Percentiles rank a stretch among this genome's conserved stretches.
These are phyloP conservation scores for Siniperca knerii DNA, from an alignment of 2,113 vertebrate species.

Conservation along the genomic window DNA sequence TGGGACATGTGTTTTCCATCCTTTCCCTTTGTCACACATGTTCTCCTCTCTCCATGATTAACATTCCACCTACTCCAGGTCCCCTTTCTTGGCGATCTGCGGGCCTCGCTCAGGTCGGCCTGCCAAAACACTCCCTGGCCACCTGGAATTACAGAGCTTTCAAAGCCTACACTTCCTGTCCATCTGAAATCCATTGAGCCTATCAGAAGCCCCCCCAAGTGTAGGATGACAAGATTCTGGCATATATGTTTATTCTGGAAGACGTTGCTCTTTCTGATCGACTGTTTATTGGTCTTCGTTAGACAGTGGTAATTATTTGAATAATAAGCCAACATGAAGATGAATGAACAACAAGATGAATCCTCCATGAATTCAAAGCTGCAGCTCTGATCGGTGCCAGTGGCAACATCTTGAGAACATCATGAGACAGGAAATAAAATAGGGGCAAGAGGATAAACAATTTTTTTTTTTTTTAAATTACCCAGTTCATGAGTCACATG, in stretches of 20 bases:
- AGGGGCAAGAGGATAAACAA: constrained; percentile 36
- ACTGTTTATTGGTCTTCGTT: constrained; percentile 74
- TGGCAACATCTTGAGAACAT: constrained; percentile 65
- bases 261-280: constrained; percentile 61
- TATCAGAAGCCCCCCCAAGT: constrained; percentile 68
- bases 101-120: constrained; percentile 67
- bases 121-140: constrained; percentile 82
- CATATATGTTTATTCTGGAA: constrained; percentile 71
- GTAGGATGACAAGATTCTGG: constrained; percentile 68
- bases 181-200: constrained; percentile 85
- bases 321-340: constrained; percentile 57
- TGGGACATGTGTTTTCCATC: constrained; percentile 88
- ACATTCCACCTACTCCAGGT: constrained; percentile 80
- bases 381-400: constrained; percentile 54
- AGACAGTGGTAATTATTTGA: constrained; percentile 75
- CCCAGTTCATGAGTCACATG: constrained; percentile 44
- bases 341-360: constrained; percentile 28
- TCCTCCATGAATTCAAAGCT: constrained; percentile 36
- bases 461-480: constrained; percentile 13
- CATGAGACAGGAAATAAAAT: constrained; percentile 57
- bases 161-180: constrained; percentile 79
- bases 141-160: constrained; percentile 78
- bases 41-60: constrained; percentile 79
- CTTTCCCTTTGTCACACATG: constrained; percentile 80
- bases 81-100: constrained; percentile 67